Evolutionary conservation across 1,140 invertebrate species (phyloP).

Genomic region (Caerostris darwini): DNA sequence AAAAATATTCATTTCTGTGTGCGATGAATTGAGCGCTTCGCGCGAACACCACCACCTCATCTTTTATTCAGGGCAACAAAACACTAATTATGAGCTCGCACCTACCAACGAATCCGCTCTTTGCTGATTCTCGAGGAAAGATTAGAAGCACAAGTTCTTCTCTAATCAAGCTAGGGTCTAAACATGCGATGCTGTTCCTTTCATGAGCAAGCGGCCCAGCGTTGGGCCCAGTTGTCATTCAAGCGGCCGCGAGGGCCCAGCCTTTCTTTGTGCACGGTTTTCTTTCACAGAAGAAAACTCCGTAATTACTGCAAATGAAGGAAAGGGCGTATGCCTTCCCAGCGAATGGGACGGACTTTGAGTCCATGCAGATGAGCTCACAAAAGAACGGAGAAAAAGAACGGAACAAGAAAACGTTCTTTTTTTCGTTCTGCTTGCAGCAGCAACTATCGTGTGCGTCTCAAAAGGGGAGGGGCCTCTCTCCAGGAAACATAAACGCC

Average conservation of each 20-base stretch:
- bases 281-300: slow-evolving; percentile 4
- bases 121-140: too few species aligned
- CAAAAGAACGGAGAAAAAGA: slow-evolving; percentile 5
- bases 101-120: not conserved
- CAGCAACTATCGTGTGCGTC: slow-evolving; percentile 8
- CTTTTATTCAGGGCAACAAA: slow-evolving; percentile 20
- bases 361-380: slow-evolving; percentile 38
- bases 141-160: not conserved
- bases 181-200: slow-evolving; percentile 3
- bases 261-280: slow-evolving; percentile 40
- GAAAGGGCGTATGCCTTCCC: slow-evolving; percentile 39
- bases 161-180: not conserved
- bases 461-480: slow-evolving; percentile 19
- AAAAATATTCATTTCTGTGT: not conserved
- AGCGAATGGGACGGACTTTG: slow-evolving; percentile 16
- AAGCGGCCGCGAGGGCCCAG: not conserved
- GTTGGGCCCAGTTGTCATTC: slow-evolving; percentile 2
- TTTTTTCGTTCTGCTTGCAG: not conserved
- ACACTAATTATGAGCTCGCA: not conserved
- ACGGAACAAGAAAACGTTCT: not conserved
- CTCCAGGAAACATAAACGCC: slow-evolving; percentile 42
- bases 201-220: not conserved
- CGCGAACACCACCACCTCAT: not conserved
- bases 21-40: not conserved
- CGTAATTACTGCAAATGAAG: slow-evolving; percentile 51